These are phyloP conservation scores for Drosophila nigromelanica DNA, from an alignment of 1,140 invertebrate genomes.

Conservation along the genomic window DNA sequence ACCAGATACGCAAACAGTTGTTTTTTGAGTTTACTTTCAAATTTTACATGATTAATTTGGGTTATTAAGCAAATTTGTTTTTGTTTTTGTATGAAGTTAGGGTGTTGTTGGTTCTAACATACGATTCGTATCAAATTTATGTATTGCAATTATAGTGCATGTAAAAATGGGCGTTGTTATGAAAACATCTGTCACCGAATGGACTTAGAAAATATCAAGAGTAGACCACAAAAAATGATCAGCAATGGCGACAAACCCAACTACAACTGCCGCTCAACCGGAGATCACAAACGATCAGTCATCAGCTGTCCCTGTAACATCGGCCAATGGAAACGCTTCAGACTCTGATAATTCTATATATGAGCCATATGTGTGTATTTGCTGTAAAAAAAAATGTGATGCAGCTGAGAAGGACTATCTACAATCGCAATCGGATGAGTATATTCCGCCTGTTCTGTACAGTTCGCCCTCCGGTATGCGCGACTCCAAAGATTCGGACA, in stretches of 20 bases:
- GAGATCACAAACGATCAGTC: background rate
- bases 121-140: constrained; percentile 1
- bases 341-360: constrained; percentile 31
- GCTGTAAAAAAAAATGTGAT: constrained; percentile 48
- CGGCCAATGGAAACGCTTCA: too few species aligned
- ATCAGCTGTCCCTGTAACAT: background rate
- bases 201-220: constrained; percentile 44
- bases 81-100: background rate
- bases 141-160: background rate
- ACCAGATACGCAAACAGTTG: background rate
- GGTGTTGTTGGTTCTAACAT: background rate
- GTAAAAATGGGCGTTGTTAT: constrained; percentile 58
- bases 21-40: background rate
- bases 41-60: background rate
- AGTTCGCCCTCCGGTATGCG: constrained; percentile 23
- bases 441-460: constrained; percentile 28
- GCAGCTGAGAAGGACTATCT: constrained; percentile 38
- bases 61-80: background rate
- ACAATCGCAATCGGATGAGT: constrained; percentile 34
- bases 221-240: constrained; percentile 8
- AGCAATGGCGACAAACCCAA: background rate
- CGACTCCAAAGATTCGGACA: constrained; percentile 40
- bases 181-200: constrained; percentile 27
- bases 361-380: constrained; percentile 50
- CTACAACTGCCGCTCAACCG: background rate